phyloP scores from a whole-genome alignment of 2,113 vertebrate genomes.

The Pelvicachromis taeniatus region DNA sequence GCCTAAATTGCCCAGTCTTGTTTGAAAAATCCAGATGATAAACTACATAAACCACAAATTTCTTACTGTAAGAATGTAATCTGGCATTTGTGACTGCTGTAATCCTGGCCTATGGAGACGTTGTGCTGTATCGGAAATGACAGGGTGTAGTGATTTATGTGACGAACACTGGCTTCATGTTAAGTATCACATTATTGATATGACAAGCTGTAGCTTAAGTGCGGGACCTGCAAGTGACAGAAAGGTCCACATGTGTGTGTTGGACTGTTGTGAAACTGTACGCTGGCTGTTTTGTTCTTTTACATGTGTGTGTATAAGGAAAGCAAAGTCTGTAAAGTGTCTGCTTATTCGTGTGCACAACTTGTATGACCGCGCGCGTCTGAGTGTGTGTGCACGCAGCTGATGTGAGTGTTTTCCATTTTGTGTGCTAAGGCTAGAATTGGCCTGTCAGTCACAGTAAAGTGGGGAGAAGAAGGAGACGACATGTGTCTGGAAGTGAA shows the following conservation, averaged over 20 bases:
- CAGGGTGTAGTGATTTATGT: slow-evolving; percentile 34
- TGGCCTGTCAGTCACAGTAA: slow-evolving; percentile 59
- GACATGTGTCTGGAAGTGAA: slow-evolving; percentile 43
- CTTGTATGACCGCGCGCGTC: not conserved
- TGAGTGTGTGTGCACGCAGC: not conserved
- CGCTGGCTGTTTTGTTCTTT: not conserved
- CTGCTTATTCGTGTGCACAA: not conserved
- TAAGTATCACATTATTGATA: slow-evolving; percentile 45
- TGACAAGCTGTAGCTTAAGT: slow-evolving; percentile 46
- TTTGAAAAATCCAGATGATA: not conserved
- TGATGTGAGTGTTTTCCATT: slow-evolving; percentile 23
- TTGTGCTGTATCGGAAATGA: slow-evolving; percentile 32
- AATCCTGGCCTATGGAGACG: slow-evolving; percentile 17
- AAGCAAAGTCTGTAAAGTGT: not conserved
- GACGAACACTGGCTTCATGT: slow-evolving; percentile 36
- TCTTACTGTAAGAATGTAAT: slow-evolving; percentile 9
- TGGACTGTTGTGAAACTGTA: slow-evolving; percentile 1
- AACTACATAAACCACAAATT: not conserved
- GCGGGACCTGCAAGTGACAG: not conserved
- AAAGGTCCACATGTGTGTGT: not conserved
- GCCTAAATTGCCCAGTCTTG: not conserved
- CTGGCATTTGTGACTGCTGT: slow-evolving; percentile 8
- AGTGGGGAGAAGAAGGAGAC: slow-evolving; percentile 38
- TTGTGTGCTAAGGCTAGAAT: slow-evolving; percentile 30
- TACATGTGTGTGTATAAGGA: not conserved